These are phyloP conservation scores for Melanotaenia maccullochi DNA, from an alignment of 2,797 vertebrate genomes.

Conservation along the genomic window DNA sequence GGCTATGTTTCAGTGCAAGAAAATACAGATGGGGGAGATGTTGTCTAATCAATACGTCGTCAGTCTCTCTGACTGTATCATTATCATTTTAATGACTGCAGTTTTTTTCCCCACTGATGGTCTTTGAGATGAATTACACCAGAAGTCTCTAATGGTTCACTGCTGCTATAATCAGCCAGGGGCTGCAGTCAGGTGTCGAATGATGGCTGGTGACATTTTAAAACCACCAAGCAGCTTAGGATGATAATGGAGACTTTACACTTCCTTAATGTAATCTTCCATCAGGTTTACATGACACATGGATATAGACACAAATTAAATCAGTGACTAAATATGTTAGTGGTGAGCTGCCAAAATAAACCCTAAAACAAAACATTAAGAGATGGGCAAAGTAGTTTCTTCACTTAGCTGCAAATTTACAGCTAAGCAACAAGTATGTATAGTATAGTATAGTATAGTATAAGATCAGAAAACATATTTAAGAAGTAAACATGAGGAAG, in stretches of 20 bases:
- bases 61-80: conserved; percentile 66
- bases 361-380: not conserved
- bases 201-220: conserved; percentile 54
- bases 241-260: conserved; percentile 31
- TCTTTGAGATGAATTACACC: conserved; percentile 47
- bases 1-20: conserved; percentile 13
- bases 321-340: not conserved
- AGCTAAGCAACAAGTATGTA: not conserved
- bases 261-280: conserved; percentile 10
- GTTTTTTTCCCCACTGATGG: conserved; percentile 70
- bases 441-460: too few species aligned
- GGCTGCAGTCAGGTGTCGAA: conserved; percentile 37
- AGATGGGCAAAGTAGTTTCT: not conserved
- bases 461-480: too few species aligned
- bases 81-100: conserved; percentile 78
- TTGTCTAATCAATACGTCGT: conserved; percentile 66
- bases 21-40: conserved; percentile 23
- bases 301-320: not conserved
- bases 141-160: conserved; percentile 62
- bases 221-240: conserved; percentile 35
- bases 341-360: too few species aligned
- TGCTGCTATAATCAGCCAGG: conserved; percentile 18
- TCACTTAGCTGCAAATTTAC: not conserved
- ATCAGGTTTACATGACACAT: not conserved
- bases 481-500: too few species aligned